Percentiles rank a stretch among this genome's conserved stretches.
phyloP scores from a whole-genome alignment of 64 coral and sea anemone genomes.

The Montipora cactus region DNA sequence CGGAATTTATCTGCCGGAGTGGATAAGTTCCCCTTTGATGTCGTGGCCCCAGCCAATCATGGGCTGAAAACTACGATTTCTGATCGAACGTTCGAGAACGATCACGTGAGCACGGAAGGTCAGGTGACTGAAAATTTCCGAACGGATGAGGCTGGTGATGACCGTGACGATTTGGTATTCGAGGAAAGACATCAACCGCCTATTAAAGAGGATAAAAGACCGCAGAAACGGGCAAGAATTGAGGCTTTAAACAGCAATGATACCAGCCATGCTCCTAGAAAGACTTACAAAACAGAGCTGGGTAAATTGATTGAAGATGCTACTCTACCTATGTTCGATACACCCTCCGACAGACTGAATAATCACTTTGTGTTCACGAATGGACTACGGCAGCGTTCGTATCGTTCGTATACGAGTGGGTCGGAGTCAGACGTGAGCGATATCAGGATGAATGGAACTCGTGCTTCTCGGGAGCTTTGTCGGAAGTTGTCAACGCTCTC shows the following conservation, averaged over 20 bases:
- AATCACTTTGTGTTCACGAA: conserved; percentile 83
- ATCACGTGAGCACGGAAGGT: conserved; percentile 29
- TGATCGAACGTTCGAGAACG: conserved; percentile 40
- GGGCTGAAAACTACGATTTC: conserved; percentile 41
- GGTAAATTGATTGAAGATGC: conserved; percentile 95
- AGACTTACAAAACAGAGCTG: conserved; percentile 91
- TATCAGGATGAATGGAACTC: conserved; percentile 76
- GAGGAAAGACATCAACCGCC: conserved; percentile 55
- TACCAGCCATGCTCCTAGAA: conserved; percentile 72
- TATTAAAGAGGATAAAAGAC: conserved; percentile 51
- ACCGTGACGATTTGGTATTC: conserved; percentile 29
- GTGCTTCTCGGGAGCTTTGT: conserved; percentile 69
- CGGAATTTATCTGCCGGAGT: conserved; percentile 63
- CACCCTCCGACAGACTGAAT: conserved; percentile 62
- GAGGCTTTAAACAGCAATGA: conserved; percentile 77
- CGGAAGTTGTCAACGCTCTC: conserved; percentile 77
- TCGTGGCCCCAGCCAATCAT: conserved; percentile 5
- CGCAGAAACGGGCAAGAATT: conserved; percentile 52
- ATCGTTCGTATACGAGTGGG: conserved; percentile 88
- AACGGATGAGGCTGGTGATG: conserved; percentile 54
- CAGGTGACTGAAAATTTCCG: conserved; percentile 70
- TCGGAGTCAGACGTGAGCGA: conserved; percentile 87
- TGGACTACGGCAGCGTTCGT: conserved; percentile 86
- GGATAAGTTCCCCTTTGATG: conserved; percentile 36
- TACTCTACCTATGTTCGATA: conserved; percentile 86